Percentiles rank a stretch among this genome's conserved stretches.
Evolutionary conservation across 2,113 vertebrate genomes (phyloP).

Genomic region (Festucalex cinctus): DNA sequence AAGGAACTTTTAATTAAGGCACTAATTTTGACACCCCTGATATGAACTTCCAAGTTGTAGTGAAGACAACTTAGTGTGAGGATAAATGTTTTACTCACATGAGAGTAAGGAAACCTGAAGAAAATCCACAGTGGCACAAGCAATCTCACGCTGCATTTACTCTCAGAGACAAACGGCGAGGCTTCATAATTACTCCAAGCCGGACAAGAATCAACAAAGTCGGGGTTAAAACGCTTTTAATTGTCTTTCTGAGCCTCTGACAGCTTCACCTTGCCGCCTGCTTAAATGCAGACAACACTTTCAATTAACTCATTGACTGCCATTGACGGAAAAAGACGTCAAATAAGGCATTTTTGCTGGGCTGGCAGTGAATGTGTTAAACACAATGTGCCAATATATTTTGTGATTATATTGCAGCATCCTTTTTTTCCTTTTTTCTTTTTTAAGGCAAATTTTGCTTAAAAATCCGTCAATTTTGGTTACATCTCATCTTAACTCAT

Average conservation of each 20-base stretch:
- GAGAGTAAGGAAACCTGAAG: not conserved
- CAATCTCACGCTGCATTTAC: not conserved
- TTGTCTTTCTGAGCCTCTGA: not conserved
- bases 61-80: not conserved
- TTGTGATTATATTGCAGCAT: too few relatives aligned
- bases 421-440: too few relatives aligned
- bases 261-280: slow-evolving; percentile 1
- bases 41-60: not conserved
- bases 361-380: too few relatives aligned
- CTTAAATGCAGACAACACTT: not conserved
- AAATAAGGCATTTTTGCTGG: too few relatives aligned
- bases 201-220: slow-evolving; percentile 7
- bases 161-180: not conserved
- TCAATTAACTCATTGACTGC: too few relatives aligned
- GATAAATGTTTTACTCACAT: not conserved
- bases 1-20: too few relatives aligned
- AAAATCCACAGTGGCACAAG: not conserved
- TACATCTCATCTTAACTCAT: too few relatives aligned
- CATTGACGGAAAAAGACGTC: too few relatives aligned
- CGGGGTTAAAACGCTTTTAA: not conserved
- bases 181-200: not conserved
- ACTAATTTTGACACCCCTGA: too few relatives aligned
- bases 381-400: too few relatives aligned
- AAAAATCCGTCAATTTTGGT: too few relatives aligned
- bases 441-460: too few relatives aligned